Evolutionary conservation across 2,113 vertebrate genomes (phyloP).

Genomic region (Arothron firmamentum): DNA sequence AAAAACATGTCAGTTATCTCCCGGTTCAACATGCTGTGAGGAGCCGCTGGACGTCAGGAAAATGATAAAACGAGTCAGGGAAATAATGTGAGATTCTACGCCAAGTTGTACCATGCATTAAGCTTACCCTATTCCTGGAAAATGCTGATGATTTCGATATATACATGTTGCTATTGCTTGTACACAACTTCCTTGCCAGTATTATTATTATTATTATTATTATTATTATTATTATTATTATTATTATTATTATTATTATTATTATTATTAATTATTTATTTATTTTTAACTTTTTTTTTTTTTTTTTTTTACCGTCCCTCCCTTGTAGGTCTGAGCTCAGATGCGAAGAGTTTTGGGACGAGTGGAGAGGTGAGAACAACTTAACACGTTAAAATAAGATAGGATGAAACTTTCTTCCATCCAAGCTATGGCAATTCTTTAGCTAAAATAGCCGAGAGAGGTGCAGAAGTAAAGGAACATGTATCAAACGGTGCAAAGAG

Average conservation of each 20-base stretch:
- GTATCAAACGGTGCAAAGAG: too few relatives aligned
- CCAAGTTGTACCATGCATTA: background rate
- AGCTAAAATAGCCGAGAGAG: too few relatives aligned
- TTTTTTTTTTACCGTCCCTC: background rate
- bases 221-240: too few relatives aligned
- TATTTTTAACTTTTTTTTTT: too few relatives aligned
- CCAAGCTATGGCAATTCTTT: too few relatives aligned
- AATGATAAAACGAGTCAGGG: conserved; percentile 52
- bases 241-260: too few relatives aligned
- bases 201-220: too few relatives aligned
- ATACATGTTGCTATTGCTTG: background rate
- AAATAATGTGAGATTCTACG: conserved; percentile 59
- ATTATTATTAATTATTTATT: too few relatives aligned
- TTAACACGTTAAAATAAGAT: background rate
- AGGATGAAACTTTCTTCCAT: too few relatives aligned
- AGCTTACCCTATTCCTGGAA: background rate
- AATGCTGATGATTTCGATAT: background rate
- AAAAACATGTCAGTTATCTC: conserved; percentile 13
- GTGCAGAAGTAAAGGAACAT: too few relatives aligned
- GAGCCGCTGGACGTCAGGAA: conserved; percentile 48
- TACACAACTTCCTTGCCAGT: background rate
- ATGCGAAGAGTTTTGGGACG: conserved; percentile 75
- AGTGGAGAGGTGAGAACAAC: conserved; percentile 71
- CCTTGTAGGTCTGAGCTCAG: conserved; percentile 75
- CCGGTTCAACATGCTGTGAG: conserved; percentile 2